Conservation (phyloP, 2,113 vertebrate genomes). For the Phoenicopterus ruber region DNA sequence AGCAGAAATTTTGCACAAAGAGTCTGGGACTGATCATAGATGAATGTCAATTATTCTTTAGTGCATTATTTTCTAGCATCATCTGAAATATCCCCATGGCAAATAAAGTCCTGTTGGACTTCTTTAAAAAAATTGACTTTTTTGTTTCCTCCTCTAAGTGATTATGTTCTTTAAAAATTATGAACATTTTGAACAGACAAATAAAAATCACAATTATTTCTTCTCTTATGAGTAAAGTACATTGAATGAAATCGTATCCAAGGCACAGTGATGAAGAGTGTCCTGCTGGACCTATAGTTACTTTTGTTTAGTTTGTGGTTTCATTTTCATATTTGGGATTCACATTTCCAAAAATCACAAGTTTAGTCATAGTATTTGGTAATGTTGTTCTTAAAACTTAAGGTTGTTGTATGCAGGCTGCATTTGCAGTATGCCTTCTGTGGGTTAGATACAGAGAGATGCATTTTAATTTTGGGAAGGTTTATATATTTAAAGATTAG, state of each 20-base stretch:
- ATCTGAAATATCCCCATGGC: neutral
- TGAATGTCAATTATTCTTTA: neutral
- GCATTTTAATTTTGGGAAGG: neutral
- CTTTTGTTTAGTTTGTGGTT: neutral
- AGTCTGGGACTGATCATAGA: neutral
- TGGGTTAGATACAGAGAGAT: neutral
- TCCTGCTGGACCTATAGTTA: neutral
- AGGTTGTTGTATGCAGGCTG: neutral
- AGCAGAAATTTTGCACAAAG: neutral
- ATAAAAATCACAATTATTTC: neutral
- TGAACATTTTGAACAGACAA: neutral
- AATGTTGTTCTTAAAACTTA: neutral
- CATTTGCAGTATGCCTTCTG: neutral
- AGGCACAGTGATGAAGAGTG: neutral
- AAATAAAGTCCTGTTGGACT: neutral
- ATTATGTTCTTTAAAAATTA: neutral
- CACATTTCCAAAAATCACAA: neutral
- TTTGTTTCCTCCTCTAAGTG: neutral
- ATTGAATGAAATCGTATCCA: neutral
- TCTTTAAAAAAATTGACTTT: rapidly evolving
- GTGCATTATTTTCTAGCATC: neutral
- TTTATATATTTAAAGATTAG: neutral
- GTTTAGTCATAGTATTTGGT: neutral
- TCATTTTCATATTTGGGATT: neutral
- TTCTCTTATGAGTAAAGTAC: neutral